These are phyloP conservation scores for Drosophila ercepeae DNA, from an alignment of 1,140 invertebrate species.

Conservation along the genomic window DNA sequence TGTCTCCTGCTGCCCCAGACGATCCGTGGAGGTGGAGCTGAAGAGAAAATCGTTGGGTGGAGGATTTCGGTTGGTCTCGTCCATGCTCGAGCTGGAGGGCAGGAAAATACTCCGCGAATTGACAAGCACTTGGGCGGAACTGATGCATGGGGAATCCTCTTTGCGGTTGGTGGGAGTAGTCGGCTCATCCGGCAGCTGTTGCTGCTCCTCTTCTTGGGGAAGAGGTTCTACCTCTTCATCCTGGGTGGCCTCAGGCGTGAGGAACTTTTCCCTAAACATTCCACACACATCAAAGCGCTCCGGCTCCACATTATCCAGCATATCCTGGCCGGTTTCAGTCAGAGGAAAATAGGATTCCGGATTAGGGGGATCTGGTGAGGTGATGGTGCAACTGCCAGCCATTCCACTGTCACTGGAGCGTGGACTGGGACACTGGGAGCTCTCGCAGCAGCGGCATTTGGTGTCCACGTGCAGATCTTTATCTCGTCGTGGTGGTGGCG, in stretches of 20 bases:
- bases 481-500: conserved; percentile 35
- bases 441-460: conserved; percentile 87
- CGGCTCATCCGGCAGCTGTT: conserved; percentile 6
- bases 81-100: conserved; percentile 58
- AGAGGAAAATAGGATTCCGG: conserved; percentile 31
- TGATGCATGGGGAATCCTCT: conserved; percentile 13
- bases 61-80: conserved; percentile 33
- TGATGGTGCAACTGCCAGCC: conserved; percentile 90
- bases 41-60: conserved; percentile 35
- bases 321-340: conserved; percentile 20
- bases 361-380: conserved; percentile 86
- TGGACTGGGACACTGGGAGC: conserved; percentile 86
- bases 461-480: conserved; percentile 40
- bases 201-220: conserved; percentile 5
- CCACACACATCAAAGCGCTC: conserved; percentile 79
- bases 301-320: conserved; percentile 54
- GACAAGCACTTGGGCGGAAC: conserved; percentile 62
- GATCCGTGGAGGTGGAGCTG: conserved; percentile 61
- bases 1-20: conserved; percentile 82
- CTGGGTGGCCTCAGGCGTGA: conserved; percentile 69
- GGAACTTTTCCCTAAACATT: conserved; percentile 78
- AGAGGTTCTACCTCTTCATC: conserved; percentile 18
- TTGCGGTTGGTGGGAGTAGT: conserved; percentile 34
- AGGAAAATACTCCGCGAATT: conserved; percentile 75
- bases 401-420: conserved; percentile 91